Evolutionary conservation across 1,140 invertebrate species (phyloP).

Genomic region (Zaprionus lachaisei): DNA sequence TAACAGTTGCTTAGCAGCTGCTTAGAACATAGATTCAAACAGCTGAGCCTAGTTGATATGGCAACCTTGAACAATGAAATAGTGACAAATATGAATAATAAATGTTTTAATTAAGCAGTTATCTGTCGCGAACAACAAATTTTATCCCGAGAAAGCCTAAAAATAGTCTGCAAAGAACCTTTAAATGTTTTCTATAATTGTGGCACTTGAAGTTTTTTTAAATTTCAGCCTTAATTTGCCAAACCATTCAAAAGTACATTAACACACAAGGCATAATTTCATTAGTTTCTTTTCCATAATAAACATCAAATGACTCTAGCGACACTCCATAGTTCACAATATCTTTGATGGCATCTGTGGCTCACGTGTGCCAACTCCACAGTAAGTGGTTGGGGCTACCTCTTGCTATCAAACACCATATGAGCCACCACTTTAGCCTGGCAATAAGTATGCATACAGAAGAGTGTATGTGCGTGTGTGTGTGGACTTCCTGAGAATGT

Average conservation of each 20-base stretch:
- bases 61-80: too few relatives aligned
- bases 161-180: too few relatives aligned
- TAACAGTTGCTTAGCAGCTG: too few relatives aligned
- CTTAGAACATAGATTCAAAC: too few relatives aligned
- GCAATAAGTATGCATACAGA: slow-evolving; percentile 17
- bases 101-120: too few relatives aligned
- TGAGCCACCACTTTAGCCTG: slow-evolving; percentile 36
- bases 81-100: too few relatives aligned
- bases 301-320: slow-evolving; percentile 12
- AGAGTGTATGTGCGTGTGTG: slow-evolving; percentile 8
- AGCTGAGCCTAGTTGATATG: too few relatives aligned
- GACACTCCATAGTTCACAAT: neutral
- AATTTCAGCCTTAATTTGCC: too few relatives aligned
- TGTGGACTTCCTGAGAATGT: slow-evolving; percentile 50
- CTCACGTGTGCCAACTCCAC: slow-evolving; percentile 44
- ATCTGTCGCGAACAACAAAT: too few relatives aligned
- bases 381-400: slow-evolving; percentile 40
- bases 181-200: neutral
- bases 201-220: neutral
- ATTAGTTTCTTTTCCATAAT: slow-evolving; percentile 6
- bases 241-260: neutral
- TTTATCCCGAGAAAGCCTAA: too few relatives aligned
- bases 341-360: slow-evolving; percentile 1
- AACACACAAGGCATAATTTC: neutral
- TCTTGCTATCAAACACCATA: slow-evolving; percentile 53